Evolutionary conservation across 2,113 vertebrate species (phyloP).

Genomic region (Pachypanchax playfairii): DNA sequence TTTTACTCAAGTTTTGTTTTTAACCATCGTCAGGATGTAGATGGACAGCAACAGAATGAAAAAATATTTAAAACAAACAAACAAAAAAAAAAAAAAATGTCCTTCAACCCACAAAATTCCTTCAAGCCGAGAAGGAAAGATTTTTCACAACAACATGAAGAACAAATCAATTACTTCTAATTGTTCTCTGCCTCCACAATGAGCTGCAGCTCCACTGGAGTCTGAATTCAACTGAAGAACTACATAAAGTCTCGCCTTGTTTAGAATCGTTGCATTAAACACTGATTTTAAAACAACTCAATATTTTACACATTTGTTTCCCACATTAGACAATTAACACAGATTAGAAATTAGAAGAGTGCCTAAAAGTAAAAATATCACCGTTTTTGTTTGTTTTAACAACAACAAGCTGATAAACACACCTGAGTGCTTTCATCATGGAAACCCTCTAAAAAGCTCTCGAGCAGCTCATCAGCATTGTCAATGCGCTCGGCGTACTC

Average conservation of each 20-base stretch:
- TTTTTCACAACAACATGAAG: constrained; percentile 6
- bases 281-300: too few relatives aligned
- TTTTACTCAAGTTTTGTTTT: not conserved
- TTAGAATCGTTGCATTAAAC: too few relatives aligned
- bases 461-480: constrained; percentile 93
- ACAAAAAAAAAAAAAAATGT: too few relatives aligned
- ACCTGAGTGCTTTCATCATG: constrained; percentile 99
- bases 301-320: too few relatives aligned
- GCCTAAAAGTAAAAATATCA: not conserved
- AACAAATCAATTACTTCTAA: constrained; percentile 3
- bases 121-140: not conserved
- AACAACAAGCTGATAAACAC: constrained; percentile 14
- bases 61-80: too few relatives aligned
- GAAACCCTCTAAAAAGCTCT: constrained; percentile 97
- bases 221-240: constrained; percentile 7
- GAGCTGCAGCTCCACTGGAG: not conserved
- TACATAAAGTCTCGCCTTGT: too few relatives aligned
- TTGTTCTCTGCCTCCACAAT: not conserved
- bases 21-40: too few relatives aligned
- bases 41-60: too few relatives aligned
- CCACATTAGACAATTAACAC: too few relatives aligned
- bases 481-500: constrained; percentile 95
- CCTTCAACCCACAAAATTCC: not conserved
- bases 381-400: too few relatives aligned
- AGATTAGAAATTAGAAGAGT: not conserved